These are phyloP conservation scores for Leucoraja erinaceus DNA, from an alignment of 2,113 vertebrate genomes.

Conservation along the genomic window DNA sequence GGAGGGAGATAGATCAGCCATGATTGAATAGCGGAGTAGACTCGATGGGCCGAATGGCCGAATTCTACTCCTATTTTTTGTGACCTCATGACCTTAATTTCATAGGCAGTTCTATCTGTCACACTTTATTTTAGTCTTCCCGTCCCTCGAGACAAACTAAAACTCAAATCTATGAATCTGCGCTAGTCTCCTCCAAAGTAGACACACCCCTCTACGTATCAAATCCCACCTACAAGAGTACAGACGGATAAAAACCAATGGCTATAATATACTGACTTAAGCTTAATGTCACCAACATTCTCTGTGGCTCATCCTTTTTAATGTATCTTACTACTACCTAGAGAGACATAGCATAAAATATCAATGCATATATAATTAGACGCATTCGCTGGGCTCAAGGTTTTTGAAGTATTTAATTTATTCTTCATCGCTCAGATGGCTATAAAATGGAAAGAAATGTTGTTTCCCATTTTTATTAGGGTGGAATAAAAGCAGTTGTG, in stretches of 20 bases:
- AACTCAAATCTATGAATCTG: too few relatives aligned
- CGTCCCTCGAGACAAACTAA: too few relatives aligned
- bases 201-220: too few relatives aligned
- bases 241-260: too few relatives aligned
- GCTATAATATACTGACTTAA: too few relatives aligned
- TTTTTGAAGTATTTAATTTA: not conserved
- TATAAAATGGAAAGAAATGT: not conserved
- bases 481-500: conserved; percentile 31
- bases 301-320: not conserved
- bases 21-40: too few relatives aligned
- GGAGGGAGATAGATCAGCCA: too few relatives aligned
- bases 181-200: too few relatives aligned
- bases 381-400: not conserved
- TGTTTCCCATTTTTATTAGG: not conserved
- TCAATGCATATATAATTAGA: not conserved
- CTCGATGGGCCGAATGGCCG: too few relatives aligned
- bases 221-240: too few relatives aligned
- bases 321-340: not conserved
- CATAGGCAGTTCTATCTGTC: not conserved
- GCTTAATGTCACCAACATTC: not conserved
- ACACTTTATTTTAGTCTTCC: not conserved
- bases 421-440: not conserved
- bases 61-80: too few relatives aligned
- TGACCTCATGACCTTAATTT: not conserved
- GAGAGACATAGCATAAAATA: too few relatives aligned